phyloP scores from a whole-genome alignment of 2,113 vertebrate genomes.

The Mustela lutreola region DNA sequence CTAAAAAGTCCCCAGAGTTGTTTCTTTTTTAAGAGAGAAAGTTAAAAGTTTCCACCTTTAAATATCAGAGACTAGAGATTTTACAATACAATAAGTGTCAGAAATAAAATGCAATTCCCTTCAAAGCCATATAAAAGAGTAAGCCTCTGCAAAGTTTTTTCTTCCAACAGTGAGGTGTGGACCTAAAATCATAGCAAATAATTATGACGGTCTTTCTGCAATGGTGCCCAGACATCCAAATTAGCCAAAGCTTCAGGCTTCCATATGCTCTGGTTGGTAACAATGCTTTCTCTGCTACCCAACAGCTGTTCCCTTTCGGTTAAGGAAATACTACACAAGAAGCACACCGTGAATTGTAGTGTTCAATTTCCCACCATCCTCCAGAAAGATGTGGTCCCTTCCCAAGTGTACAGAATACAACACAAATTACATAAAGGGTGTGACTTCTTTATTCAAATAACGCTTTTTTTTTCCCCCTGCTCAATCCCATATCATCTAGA shows the following conservation, averaged over 20 bases:
- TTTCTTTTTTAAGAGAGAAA: slow-evolving; percentile 73
- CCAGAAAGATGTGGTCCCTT: neutral
- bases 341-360: neutral
- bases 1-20: slow-evolving; percentile 82
- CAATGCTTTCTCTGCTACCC: neutral
- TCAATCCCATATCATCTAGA: slow-evolving; percentile 27
- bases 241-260: neutral
- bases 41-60: slow-evolving; percentile 86
- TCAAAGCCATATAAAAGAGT: slow-evolving; percentile 69
- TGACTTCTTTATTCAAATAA: slow-evolving; percentile 21
- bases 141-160: slow-evolving; percentile 68
- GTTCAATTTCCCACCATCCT: neutral
- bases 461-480: neutral
- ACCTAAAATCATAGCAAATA: slow-evolving; percentile 72
- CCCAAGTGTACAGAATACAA: neutral
- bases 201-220: slow-evolving; percentile 24
- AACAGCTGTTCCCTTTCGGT: slow-evolving; percentile 3
- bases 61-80: slow-evolving; percentile 85
- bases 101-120: slow-evolving; percentile 82
- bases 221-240: neutral
- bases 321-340: rapidly evolving
- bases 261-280: neutral
- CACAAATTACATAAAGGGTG: neutral
- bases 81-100: slow-evolving; percentile 82
- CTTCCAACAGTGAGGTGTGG: slow-evolving; percentile 72